A percentile compares a stretch with the other conserved stretches of the same genome.
phyloP scores from a whole-genome alignment of 2,113 vertebrate species.

The Odocoileus hemionus region DNA sequence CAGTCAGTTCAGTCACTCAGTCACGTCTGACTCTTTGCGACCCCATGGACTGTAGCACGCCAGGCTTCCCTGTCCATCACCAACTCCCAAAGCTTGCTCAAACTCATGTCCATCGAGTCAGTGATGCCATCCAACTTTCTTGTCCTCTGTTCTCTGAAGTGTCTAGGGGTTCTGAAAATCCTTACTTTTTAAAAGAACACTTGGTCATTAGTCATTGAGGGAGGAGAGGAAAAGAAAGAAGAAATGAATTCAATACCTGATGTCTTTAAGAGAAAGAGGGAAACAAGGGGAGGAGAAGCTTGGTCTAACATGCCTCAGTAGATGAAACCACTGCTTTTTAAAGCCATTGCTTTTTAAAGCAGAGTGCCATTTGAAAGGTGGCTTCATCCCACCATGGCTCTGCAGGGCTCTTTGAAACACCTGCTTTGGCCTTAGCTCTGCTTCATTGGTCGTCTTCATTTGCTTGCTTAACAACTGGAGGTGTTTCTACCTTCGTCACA shows the following conservation, averaged over 20 bases:
- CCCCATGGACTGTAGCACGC: neutral
- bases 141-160: neutral
- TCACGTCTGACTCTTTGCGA: neutral
- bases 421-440: neutral
- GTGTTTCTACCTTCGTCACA: neutral
- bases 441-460: neutral
- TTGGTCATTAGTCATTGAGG: conserved; percentile 49
- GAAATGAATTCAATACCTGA: neutral
- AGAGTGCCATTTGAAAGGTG: neutral
- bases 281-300: neutral
- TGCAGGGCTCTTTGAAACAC: neutral
- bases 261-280: neutral
- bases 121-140: neutral
- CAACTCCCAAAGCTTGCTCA: neutral
- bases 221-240: neutral
- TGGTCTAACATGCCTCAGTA: neutral
- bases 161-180: neutral
- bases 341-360: conserved; percentile 13
- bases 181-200: conserved; percentile 56
- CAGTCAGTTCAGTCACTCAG: neutral
- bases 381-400: neutral
- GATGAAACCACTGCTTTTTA: neutral
- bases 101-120: neutral
- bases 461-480: neutral
- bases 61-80: neutral